A percentile compares a stretch with the other conserved stretches of the same genome.
phyloP scores from a whole-genome alignment of 2,888 invertebrate genomes.

The Hydriomena furcata region DNA sequence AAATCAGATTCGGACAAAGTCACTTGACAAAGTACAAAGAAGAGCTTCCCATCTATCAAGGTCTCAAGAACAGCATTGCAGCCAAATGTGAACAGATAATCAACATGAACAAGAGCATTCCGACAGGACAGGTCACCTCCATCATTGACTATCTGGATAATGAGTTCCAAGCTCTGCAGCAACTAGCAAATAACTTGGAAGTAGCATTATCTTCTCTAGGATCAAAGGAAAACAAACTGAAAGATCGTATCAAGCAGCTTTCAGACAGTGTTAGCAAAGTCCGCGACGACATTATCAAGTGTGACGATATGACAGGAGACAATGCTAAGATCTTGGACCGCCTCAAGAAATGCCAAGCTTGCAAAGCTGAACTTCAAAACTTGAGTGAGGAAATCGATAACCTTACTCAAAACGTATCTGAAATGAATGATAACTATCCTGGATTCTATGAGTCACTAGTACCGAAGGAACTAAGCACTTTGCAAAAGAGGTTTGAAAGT shows the following conservation, averaged over 20 bases:
- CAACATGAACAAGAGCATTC: slow-evolving; percentile 88
- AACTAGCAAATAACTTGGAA: slow-evolving; percentile 89
- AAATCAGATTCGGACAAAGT: slow-evolving; percentile 91
- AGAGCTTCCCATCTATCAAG: slow-evolving; percentile 91
- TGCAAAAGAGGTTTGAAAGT: slow-evolving; percentile 93
- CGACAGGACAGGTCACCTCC: slow-evolving; percentile 87
- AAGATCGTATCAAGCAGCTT: slow-evolving; percentile 87
- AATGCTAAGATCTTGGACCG: slow-evolving; percentile 92
- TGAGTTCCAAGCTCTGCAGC: slow-evolving; percentile 89
- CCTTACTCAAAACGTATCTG: slow-evolving; percentile 87
- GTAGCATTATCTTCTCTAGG: slow-evolving; percentile 88
- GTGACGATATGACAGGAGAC: slow-evolving; percentile 95
- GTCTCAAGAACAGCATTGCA: slow-evolving; percentile 89
- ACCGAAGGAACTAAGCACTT: slow-evolving; percentile 91
- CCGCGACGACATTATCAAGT: slow-evolving; percentile 93
- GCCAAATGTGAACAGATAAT: slow-evolving; percentile 91
- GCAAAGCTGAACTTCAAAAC: slow-evolving; percentile 88
- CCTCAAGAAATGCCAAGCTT: slow-evolving; percentile 88
- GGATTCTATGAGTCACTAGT: slow-evolving; percentile 90
- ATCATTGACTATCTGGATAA: slow-evolving; percentile 87
- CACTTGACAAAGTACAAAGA: slow-evolving; percentile 92
- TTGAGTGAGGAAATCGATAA: slow-evolving; percentile 87
- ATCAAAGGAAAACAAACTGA: slow-evolving; percentile 88
- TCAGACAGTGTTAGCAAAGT: slow-evolving; percentile 88
- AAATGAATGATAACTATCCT: slow-evolving; percentile 89